These are phyloP conservation scores for Nasonovia ribisnigri DNA, from an alignment of 2,888 invertebrate species.

Conservation along the genomic window DNA sequence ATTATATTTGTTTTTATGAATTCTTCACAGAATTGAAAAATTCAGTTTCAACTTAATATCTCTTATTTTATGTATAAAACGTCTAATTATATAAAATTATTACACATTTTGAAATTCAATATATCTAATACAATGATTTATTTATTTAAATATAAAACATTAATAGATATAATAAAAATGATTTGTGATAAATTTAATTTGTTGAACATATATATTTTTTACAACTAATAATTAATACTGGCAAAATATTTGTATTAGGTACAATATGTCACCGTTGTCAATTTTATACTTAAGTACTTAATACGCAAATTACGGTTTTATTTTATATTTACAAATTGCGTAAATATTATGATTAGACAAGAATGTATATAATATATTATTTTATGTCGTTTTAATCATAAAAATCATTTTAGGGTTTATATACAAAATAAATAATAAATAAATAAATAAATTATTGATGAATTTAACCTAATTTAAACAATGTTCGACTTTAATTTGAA, in stretches of 20 bases:
- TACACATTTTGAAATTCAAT: background rate
- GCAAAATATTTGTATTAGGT: background rate
- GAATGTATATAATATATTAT: background rate
- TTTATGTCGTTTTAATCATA: conserved; percentile 20
- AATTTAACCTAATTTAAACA: conserved; percentile 1
- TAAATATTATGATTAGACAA: background rate
- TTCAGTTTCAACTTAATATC: background rate
- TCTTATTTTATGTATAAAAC: background rate
- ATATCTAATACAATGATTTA: conserved; percentile 40
- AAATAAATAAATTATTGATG: conserved; percentile 22
- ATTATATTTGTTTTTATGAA: background rate
- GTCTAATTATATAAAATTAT: background rate
- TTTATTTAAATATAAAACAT: conserved; percentile 31
- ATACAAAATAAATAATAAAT: conserved; percentile 33
- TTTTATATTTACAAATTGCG: conserved; percentile 45
- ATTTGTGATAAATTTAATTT: background rate
- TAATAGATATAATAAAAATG: conserved; percentile 17
- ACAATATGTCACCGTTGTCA: background rate
- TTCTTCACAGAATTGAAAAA: background rate
- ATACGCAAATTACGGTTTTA: background rate
- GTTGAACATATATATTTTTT: background rate
- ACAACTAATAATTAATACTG: background rate
- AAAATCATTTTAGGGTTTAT: conserved; percentile 21
- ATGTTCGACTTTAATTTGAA: background rate
- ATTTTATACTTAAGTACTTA: background rate